Evolutionary conservation across 2,113 vertebrate genomes (phyloP), one percentile per base, ranked within the genome.

Genomic region (Ailuropoda melanoleuca): DNA sequence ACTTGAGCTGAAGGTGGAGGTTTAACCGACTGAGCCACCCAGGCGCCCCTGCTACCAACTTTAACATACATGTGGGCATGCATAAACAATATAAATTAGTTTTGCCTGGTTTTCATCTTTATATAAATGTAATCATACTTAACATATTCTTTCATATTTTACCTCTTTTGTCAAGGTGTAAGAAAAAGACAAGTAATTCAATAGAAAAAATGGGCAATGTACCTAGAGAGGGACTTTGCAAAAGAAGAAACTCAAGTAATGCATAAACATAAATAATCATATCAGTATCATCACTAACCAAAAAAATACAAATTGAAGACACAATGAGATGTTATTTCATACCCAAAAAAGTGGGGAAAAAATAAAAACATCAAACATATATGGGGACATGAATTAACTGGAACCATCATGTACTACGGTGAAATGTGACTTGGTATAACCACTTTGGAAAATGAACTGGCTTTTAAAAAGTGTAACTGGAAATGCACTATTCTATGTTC

Each of bases 181-280:
- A 39, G 74, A 81, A 74, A 92, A 96, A 89, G 46, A 74, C 26
- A 31, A 88, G 75, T 31, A 81, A 88, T 37, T 50, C 34, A 56
- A 56, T 14, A 70, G 58, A 48, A 81, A 68, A 89, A 72, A 62
- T 24, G 18, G 46, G 3, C 9, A 83, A 39, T 18, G 3, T 64
- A 68, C 1, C 72, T 84, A 34, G 87, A 80, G 21, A 83, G 60
- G 24, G 9, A 46, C 8, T 64, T 96, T 72, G 10, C 60, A 95
- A 26, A 60, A 86, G 74, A 78, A 53, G 72, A 92, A 97, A 96
- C 1, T 3, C n/a, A 96, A 58, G 37, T 74, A 95, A 96, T 88
- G 10, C 91, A 74, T 60, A 87, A 80, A 58, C 29, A 50, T 13
- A 75, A 72, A 48, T 48, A 90, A 75, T 56, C 37, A 66, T 64